phyloP scores from a whole-genome alignment of 2,888 invertebrate genomes.

The Lithophane semibrunnea region DNA sequence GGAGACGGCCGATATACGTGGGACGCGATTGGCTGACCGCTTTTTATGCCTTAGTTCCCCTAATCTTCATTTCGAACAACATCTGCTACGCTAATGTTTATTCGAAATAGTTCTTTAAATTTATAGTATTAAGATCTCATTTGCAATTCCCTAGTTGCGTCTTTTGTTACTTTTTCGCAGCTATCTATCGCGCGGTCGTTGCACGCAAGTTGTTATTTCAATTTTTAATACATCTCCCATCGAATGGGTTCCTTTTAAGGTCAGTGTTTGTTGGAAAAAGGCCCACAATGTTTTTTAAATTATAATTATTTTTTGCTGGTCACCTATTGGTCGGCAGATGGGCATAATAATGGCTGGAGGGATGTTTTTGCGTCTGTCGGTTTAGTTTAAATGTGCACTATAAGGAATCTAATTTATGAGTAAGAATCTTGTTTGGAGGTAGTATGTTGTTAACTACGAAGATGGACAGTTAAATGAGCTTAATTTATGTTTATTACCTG shows the following conservation, averaged over 20 bases:
- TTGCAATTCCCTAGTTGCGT: conserved; percentile 77
- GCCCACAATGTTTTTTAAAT: conserved; percentile 75
- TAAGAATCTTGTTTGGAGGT: conserved; percentile 28
- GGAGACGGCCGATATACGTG: conserved; percentile 76
- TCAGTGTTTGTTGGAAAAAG: conserved; percentile 77
- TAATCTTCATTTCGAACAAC: conserved; percentile 89
- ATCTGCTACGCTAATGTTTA: conserved; percentile 88
- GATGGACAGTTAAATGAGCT: conserved; percentile 36
- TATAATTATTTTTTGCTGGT: conserved; percentile 78
- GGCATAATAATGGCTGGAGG: conserved; percentile 58
- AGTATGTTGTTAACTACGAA: not conserved
- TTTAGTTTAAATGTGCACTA: conserved; percentile 50
- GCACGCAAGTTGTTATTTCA: conserved; percentile 86
- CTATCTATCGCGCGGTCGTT: conserved; percentile 82
- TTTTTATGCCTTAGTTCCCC: conserved; percentile 90
- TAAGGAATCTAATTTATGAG: conserved; percentile 68
- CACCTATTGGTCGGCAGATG: conserved; percentile 81
- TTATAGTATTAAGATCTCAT: conserved; percentile 84
- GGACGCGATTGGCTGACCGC: conserved; percentile 87
- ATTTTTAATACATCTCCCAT: conserved; percentile 87
- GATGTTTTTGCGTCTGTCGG: conserved; percentile 55
- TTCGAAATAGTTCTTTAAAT: conserved; percentile 88
- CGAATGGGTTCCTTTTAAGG: conserved; percentile 85
- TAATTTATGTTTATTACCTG: conserved; percentile 15
- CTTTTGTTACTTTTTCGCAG: conserved; percentile 79